Evolutionary conservation across 2,888 invertebrate species (phyloP), one percentile per base, ranked within the genome.

Genomic region (Cecidostiba fungosa): DNA sequence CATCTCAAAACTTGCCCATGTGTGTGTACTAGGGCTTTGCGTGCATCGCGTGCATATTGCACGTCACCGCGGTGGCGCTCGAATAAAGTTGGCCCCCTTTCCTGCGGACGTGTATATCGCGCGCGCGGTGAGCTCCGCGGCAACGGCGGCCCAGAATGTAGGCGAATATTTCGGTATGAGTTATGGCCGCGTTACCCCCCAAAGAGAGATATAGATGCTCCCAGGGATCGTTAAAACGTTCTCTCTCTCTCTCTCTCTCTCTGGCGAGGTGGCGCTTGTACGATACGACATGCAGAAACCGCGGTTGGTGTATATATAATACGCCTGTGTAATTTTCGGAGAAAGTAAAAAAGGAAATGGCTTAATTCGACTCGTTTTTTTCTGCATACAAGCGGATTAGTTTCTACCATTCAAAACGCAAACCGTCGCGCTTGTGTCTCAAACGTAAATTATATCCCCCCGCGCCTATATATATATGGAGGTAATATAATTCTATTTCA

Each of bases 131-230:
- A 36, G 19, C n/a, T n/a, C n/a, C 32, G 14, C 10, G 82, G 59
- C 16, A n/a, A 47, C 32, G 82, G 79, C 32, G 82, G 79, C 62
- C 80, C 87, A 90, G 91, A 91, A 92, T 91, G 90, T 91, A 91
- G 91, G 90, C 91, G 91, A 92, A 91, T 91, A 92, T 92, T 91
- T 91, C 84, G 91, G 91, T 89, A 86, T 91, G 92, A 92, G 89
- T 92, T 92, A 92, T 90, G 91, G 88, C 86, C 83, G 43, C 81
- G 87, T 87, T 82, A 86, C 87, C 87, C 88, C 79, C 59, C 87
- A 82, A 82, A 72, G 77, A 47, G 72, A 76, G 73, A 77, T 66
- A 66, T 59, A 29, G 72, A 72, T 72, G 72, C 72, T 39, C 72
- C n/a, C 36, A 6, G 72, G 39, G 36, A 66, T 66, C 66, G 66